Evolutionary conservation across 2,797 vertebrate species (phyloP), one percentile per base, ranked within the genome.

Genomic region (Argyrosomus regius): DNA sequence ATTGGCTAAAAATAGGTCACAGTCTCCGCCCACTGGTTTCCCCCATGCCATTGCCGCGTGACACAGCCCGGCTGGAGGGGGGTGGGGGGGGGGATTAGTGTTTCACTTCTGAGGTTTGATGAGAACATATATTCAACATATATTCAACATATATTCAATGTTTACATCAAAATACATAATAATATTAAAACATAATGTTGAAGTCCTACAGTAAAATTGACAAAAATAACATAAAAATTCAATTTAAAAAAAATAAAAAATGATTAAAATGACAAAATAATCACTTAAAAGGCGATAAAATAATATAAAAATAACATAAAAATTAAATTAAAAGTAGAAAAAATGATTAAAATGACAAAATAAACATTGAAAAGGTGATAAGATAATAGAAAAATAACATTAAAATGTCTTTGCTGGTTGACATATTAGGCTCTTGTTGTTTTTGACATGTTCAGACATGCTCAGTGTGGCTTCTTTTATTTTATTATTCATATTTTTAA

Each of bases 1-100:
- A 97, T 98, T 98, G 97, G 97, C 16, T 77, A 88, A 95, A 97
- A 96, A 82, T 97, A 96, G 96, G 96, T 96, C 97, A 96, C 80
- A 94, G 76, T 93, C 95, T 93, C 96, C 96, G 92, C 96, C 97
- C 95, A 94, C 68, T 76, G 91, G 77, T 75, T 88, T 89, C 91
- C 91, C 35, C 92, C 80, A 92, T 94, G 93, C 93, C 4, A 90
- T 20, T 71, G 93, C 95, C 95, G 87, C 95, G 96, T 96, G 95
- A 96, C 90, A 41, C 8, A 39, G 72, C 6, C 28, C 17, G 17
- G 75, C 53, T 52, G 79, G 66, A 20, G 31, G 9, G 46, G 22
- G 48, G 31, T 9, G 82, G 71, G 70, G 77, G 56, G 60, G 62
- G 12, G 89, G 91, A 87, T 93, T 90, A 89, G 77, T 41, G 77